Evolutionary conservation across 2,888 invertebrate genomes (phyloP).

Genomic region (Miltochrista miniata): DNA sequence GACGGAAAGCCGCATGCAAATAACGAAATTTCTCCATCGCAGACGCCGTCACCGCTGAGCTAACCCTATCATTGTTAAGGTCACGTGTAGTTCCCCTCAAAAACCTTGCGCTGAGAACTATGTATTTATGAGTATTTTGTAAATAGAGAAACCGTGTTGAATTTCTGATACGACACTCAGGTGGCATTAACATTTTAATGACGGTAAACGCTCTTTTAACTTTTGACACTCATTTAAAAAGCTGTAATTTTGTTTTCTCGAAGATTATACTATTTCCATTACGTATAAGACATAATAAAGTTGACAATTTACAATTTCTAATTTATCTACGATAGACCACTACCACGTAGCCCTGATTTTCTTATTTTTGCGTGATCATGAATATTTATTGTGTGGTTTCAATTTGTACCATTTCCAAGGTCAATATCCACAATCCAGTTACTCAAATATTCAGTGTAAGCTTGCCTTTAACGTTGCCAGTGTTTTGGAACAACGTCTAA

Average conservation of each 20-base stretch:
- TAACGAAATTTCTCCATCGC: conserved; percentile 56
- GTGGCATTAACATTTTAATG: too few species aligned
- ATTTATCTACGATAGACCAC: neutral
- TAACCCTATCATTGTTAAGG: conserved; percentile 47
- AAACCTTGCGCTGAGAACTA: too few species aligned
- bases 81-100: neutral
- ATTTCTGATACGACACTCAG: too few species aligned
- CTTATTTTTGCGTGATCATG: neutral
- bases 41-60: conserved; percentile 54
- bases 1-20: conserved; percentile 56
- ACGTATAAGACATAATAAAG: too few species aligned
- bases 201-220: too few species aligned
- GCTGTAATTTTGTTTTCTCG: too few species aligned
- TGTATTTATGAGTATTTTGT: neutral
- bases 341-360: neutral
- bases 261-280: too few species aligned
- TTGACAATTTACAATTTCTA: too few species aligned
- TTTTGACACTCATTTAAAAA: too few species aligned
- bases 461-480: conserved; percentile 47
- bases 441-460: conserved; percentile 4
- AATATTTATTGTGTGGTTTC: neutral
- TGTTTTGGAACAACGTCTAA: conserved; percentile 58
- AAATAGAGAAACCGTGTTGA: neutral
- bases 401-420: neutral
- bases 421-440: neutral